These are phyloP conservation scores for Menidia beryllina DNA, from an alignment of 2,113 vertebrate species.

Conservation along the genomic window DNA sequence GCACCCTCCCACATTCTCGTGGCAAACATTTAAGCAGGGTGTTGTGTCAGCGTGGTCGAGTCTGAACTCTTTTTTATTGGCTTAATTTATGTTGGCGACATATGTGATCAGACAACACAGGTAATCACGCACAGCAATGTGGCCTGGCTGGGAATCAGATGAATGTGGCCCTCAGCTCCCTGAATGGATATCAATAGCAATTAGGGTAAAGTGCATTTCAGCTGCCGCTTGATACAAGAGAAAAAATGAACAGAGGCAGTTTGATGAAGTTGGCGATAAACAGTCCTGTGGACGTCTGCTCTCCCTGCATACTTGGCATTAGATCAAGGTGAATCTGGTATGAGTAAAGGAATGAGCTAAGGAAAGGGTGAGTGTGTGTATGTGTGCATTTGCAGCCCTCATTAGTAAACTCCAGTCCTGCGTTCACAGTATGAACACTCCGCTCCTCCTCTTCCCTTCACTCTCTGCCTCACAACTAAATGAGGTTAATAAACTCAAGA, in stretches of 20 bases:
- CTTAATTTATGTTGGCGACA: constrained; percentile 5
- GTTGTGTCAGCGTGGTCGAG: not conserved
- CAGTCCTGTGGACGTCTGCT: constrained; percentile 59
- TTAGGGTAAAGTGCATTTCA: constrained; percentile 45
- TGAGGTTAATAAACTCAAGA: constrained; percentile 91
- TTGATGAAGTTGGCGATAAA: constrained; percentile 44
- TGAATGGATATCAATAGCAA: constrained; percentile 36
- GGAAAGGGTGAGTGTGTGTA: constrained; percentile 43
- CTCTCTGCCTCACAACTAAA: constrained; percentile 73
- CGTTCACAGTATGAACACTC: constrained; percentile 82
- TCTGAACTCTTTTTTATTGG: constrained; percentile 7
- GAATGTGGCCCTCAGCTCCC: constrained; percentile 19
- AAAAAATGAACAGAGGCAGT: constrained; percentile 41
- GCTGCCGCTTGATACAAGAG: constrained; percentile 53
- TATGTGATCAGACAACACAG: constrained; percentile 31
- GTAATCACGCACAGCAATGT: constrained; percentile 19
- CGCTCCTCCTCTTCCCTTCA: constrained; percentile 61
- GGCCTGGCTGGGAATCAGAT: constrained; percentile 40
- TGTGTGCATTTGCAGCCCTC: constrained; percentile 81
- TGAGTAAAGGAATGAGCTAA: constrained; percentile 64
- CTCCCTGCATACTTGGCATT: constrained; percentile 84
- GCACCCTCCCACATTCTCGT: constrained; percentile 21
- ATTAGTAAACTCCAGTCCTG: constrained; percentile 87
- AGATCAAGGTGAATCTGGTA: constrained; percentile 86
- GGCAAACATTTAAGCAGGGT: not conserved